phyloP scores from a whole-genome alignment of 2,888 invertebrate species.

The Eulithis testata region DNA sequence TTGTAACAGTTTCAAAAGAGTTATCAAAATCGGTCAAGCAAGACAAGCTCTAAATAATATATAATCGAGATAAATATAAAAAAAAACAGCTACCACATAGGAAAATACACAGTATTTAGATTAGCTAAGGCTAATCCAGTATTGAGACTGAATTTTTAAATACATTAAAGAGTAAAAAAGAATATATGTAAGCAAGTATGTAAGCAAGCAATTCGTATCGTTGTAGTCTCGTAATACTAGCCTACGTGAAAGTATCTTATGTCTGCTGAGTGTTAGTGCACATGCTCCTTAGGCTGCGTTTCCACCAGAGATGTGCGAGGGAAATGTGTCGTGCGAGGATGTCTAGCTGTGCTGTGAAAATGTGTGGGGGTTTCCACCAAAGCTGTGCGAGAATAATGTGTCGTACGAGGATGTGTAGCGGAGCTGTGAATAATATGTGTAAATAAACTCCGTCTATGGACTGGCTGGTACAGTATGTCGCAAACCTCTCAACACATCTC shows the following conservation, averaged over 20 bases:
- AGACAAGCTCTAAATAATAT: constrained; percentile 27
- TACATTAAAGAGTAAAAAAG: constrained; percentile 51
- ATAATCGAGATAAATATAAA: constrained; percentile 32
- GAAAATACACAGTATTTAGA: constrained; percentile 53
- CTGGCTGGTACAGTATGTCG: too few species aligned
- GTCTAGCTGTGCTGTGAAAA: too few species aligned
- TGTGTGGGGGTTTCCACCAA: too few species aligned
- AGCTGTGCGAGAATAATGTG: too few species aligned
- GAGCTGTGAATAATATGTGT: too few species aligned
- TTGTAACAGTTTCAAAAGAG: constrained; percentile 20
- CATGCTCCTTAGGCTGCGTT: too few species aligned
- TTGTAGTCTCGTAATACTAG: constrained; percentile 49
- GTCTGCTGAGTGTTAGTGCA: constrained; percentile 7
- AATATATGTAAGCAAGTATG: constrained; percentile 63
- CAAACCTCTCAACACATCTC: too few species aligned
- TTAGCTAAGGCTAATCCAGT: constrained; percentile 42
- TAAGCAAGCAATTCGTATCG: constrained; percentile 64
- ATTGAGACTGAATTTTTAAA: constrained; percentile 51
- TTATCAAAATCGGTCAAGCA: constrained; percentile 33
- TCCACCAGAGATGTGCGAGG: too few species aligned
- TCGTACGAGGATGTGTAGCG: too few species aligned
- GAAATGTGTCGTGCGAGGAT: too few species aligned
- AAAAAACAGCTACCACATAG: constrained; percentile 45
- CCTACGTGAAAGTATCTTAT: constrained; percentile 4
- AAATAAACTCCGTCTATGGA: too few species aligned